phyloP scores from a whole-genome alignment of 92 coral and sea anemone species.

The Zoanthus sociatus region DNA sequence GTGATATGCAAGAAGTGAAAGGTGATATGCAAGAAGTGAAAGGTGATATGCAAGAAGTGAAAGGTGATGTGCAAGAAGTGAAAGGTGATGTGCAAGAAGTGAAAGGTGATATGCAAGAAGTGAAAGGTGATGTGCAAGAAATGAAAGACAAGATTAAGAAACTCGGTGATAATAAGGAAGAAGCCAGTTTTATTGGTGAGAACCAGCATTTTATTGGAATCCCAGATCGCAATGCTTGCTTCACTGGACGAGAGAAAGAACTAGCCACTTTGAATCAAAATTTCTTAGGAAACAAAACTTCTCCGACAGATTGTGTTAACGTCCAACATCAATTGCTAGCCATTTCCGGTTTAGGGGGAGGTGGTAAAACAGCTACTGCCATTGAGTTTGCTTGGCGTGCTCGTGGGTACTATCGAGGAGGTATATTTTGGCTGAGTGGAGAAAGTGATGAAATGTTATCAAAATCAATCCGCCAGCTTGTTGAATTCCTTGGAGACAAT shows the following conservation, averaged over 20 bases:
- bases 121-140: constrained; percentile 1
- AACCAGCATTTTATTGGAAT: constrained; percentile 3
- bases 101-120: too few species aligned
- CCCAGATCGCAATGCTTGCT: constrained; percentile 14
- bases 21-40: too few species aligned
- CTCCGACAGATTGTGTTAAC: background rate
- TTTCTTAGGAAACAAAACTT: background rate
- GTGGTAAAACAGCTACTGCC: constrained; percentile 68
- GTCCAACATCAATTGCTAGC: constrained; percentile 20
- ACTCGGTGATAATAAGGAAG: background rate
- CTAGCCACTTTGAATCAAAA: background rate
- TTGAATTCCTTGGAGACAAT: background rate
- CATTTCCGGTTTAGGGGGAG: constrained; percentile 68
- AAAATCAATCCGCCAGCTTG: background rate
- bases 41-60: too few species aligned
- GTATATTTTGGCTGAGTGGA: constrained; percentile 65
- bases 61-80: too few species aligned
- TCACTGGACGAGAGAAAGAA: constrained; percentile 37
- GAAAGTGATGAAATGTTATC: constrained; percentile 51
- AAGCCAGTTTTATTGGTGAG: background rate
- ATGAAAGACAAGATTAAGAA: background rate
- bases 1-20: too few species aligned
- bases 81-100: too few species aligned
- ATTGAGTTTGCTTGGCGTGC: constrained; percentile 56
- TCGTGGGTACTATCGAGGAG: constrained; percentile 51